Conservation (phyloP, 2,113 vertebrate species). For the Hippocampus mohnikei region DNA sequence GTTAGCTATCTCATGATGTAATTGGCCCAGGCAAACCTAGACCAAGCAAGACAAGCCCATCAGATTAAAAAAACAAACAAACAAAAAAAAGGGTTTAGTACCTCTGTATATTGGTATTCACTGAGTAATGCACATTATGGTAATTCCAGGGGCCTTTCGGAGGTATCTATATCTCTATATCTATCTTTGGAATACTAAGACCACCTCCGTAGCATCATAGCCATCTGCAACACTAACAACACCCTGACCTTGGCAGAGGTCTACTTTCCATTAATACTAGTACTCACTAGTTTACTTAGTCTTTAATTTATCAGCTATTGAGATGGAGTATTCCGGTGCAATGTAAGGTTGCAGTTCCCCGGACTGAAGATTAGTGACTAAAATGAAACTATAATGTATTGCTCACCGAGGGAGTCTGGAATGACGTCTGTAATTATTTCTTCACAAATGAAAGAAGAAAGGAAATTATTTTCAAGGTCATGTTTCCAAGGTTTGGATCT, state of each 20-base stretch:
- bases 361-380: slow-evolving; percentile 29
- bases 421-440: slow-evolving; percentile 31
- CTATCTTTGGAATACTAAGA: too few relatives aligned
- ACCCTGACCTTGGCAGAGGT: neutral
- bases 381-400: slow-evolving; percentile 35
- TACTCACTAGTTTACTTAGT: slow-evolving; percentile 7
- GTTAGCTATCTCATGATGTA: too few relatives aligned
- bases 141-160: too few relatives aligned
- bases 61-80: too few relatives aligned
- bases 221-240: too few relatives aligned
- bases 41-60: too few relatives aligned
- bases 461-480: slow-evolving; percentile 32
- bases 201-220: too few relatives aligned
- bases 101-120: too few relatives aligned
- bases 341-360: slow-evolving; percentile 17
- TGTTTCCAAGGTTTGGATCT: slow-evolving; percentile 27
- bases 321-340: slow-evolving; percentile 24
- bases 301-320: slow-evolving; percentile 18
- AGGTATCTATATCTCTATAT: too few relatives aligned
- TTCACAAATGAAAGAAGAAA: slow-evolving; percentile 33
- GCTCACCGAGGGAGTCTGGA: slow-evolving; percentile 35
- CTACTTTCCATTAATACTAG: slow-evolving; percentile 2
- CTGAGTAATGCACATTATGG: too few relatives aligned
- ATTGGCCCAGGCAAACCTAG: too few relatives aligned
- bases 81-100: too few relatives aligned